A percentile compares a stretch with the other conserved stretches of the same genome.
Conservation (phyloP, 2,113 vertebrate species). For the Piaya cayana region DNA sequence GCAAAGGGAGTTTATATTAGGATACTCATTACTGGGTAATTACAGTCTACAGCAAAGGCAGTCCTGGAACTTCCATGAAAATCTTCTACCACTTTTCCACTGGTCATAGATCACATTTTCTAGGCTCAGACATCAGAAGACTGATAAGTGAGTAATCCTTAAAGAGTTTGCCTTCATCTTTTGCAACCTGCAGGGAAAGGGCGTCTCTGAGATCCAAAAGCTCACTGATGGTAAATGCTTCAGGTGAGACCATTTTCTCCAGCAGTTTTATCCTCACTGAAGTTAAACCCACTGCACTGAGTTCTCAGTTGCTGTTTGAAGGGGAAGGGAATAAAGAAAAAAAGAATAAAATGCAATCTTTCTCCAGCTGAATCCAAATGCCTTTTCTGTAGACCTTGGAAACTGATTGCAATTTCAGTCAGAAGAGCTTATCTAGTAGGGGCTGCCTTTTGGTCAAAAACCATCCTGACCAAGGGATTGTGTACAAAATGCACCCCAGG, state of each 20-base stretch:
- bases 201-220: constrained; percentile 57
- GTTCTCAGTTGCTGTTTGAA: constrained; percentile 48
- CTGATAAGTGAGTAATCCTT: constrained; percentile 53
- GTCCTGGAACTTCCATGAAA: constrained; percentile 41
- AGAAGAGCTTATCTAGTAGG: not conserved
- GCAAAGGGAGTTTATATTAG: not conserved
- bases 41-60: constrained; percentile 10
- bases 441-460: not conserved
- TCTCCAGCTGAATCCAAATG: constrained; percentile 10
- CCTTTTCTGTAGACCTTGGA: not conserved
- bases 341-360: not conserved
- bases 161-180: constrained; percentile 61
- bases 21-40: constrained; percentile 12
- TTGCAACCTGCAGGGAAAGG: constrained; percentile 61
- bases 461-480: not conserved
- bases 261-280: constrained; percentile 59
- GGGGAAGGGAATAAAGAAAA: not conserved
- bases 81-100: constrained; percentile 43
- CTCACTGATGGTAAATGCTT: constrained; percentile 52
- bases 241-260: constrained; percentile 56
- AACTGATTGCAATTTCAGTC: constrained; percentile 23
- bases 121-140: constrained; percentile 50
- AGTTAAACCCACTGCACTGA: constrained; percentile 39
- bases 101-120: constrained; percentile 61
- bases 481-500: not conserved